These are phyloP conservation scores for Vireo altiloquus DNA, from an alignment of 2,113 vertebrate genomes.

Conservation along the genomic window DNA sequence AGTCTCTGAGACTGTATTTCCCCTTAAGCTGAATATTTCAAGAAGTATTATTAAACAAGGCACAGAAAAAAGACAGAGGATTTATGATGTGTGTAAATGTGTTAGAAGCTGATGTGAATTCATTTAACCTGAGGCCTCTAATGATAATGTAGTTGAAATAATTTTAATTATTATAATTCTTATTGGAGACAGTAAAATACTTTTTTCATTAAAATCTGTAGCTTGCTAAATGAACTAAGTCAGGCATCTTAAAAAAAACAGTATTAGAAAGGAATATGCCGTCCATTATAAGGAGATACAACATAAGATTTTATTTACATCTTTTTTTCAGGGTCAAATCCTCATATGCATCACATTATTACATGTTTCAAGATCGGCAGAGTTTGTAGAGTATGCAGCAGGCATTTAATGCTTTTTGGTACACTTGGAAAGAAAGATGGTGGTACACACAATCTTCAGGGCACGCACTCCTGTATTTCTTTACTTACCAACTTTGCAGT, in stretches of 20 bases:
- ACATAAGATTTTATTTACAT: neutral
- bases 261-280: neutral
- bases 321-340: neutral
- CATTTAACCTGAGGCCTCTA: slow-evolving; percentile 2
- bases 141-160: slow-evolving; percentile 11
- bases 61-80: neutral
- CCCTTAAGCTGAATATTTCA: neutral
- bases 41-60: neutral
- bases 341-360: neutral
- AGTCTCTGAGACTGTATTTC: neutral
- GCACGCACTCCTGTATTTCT: neutral
- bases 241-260: slow-evolving; percentile 2
- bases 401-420: rapidly evolving
- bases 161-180: slow-evolving; percentile 48
- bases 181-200: neutral
- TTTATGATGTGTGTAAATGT: slow-evolving; percentile 14
- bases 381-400: neutral
- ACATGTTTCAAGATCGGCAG: neutral
- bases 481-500: neutral
- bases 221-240: slow-evolving; percentile 28
- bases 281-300: neutral
- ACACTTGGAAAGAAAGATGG: neutral
- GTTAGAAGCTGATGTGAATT: slow-evolving; percentile 26
- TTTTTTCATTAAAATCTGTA: slow-evolving; percentile 39
- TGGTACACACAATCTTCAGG: neutral